A percentile compares a stretch with the other conserved stretches of the same genome.
Conservation (phyloP, 2,113 vertebrate genomes). For the Sardina pilchardus region DNA sequence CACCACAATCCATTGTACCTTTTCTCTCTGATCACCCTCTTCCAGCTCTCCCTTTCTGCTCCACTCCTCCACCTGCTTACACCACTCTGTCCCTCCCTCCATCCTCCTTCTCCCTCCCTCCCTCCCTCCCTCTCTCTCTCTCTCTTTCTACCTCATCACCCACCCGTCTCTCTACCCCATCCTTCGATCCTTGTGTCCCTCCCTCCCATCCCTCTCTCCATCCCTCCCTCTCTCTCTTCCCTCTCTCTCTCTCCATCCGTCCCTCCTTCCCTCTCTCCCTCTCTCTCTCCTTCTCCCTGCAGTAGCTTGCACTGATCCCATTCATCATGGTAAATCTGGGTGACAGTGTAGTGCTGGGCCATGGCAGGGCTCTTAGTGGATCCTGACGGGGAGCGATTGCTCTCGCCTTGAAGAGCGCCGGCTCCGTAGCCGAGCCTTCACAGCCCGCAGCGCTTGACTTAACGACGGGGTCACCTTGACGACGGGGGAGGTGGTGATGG, state of each 20-base stretch:
- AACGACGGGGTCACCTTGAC: conserved; percentile 41
- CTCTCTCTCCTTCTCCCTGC: not conserved
- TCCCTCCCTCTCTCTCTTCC: not conserved
- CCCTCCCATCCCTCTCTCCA: not conserved
- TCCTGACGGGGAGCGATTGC: conserved; percentile 59
- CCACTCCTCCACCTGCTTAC: not conserved
- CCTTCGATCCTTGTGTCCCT: not conserved
- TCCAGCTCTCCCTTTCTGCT: not conserved
- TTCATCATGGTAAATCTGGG: conserved; percentile 50
- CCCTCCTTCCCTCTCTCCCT: not conserved
- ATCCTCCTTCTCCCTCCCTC: not conserved
- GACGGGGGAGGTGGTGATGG: conserved; percentile 21
- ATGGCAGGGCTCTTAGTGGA: conserved; percentile 64
- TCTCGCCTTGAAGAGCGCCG: conserved; percentile 59
- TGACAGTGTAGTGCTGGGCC: conserved; percentile 48
- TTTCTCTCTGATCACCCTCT: not conserved
- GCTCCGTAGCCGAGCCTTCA: conserved; percentile 4
- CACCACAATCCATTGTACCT: not conserved
- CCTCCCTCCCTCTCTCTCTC: not conserved
- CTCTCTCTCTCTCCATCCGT: not conserved
- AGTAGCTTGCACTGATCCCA: conserved; percentile 32
- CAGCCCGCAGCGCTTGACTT: conserved; percentile 28
- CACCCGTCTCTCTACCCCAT: not conserved
- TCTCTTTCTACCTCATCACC: not conserved
- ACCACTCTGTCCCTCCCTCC: not conserved